These are phyloP conservation scores for Tenthredo mesomela DNA, from an alignment of 2,888 invertebrate species.

Conservation along the genomic window DNA sequence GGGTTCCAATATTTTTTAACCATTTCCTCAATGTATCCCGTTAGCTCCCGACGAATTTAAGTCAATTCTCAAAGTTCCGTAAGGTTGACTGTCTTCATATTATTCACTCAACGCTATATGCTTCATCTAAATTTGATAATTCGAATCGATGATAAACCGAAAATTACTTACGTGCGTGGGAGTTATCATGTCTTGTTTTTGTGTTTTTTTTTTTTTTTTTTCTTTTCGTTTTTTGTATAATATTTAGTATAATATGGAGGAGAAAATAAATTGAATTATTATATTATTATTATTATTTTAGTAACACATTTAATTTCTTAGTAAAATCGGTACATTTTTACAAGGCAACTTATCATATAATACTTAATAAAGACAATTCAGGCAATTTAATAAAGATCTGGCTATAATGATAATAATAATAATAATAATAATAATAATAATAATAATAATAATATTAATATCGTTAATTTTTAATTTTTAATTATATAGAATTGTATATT, in stretches of 20 bases:
- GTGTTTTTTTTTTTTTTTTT: background rate
- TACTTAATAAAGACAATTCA: slow-evolving; percentile 66
- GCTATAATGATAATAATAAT: slow-evolving; percentile 29
- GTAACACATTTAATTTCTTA: slow-evolving; percentile 73
- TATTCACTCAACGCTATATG: too few relatives aligned
- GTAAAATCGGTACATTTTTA: slow-evolving; percentile 74
- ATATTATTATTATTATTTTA: slow-evolving; percentile 60
- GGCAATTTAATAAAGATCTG: background rate
- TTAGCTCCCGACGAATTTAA: too few relatives aligned
- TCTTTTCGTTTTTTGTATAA: background rate
- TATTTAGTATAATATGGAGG: background rate
- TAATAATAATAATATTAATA: slow-evolving; percentile 44
- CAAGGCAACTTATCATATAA: slow-evolving; percentile 72
- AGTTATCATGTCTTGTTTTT: background rate
- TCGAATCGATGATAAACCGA: background rate
- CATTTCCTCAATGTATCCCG: too few relatives aligned
- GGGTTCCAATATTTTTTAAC: too few relatives aligned
- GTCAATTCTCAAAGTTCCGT: too few relatives aligned
- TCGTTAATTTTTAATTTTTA: background rate
- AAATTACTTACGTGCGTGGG: background rate
- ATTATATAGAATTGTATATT: background rate
- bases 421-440: slow-evolving; percentile 40
- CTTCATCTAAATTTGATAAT: too few relatives aligned
- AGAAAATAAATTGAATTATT: background rate
- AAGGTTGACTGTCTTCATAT: too few relatives aligned